Conservation (phyloP, 2,113 vertebrate genomes). For the Ondatra zibethicus region DNA sequence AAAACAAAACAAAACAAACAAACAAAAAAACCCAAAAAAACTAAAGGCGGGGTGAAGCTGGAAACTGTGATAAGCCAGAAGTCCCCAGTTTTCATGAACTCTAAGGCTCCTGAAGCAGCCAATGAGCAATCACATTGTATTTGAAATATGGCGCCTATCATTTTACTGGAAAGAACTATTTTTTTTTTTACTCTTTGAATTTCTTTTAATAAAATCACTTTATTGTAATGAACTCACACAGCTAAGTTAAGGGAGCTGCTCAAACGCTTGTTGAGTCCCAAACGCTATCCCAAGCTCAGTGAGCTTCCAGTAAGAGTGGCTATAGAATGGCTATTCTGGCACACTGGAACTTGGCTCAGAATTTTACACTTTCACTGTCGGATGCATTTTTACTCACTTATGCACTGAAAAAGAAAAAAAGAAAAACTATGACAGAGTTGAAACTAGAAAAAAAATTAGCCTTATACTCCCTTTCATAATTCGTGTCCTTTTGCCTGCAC, state of each 20-base stretch:
- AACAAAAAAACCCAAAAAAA: too few species aligned
- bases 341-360: not conserved
- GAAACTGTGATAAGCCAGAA: not conserved
- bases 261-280: not conserved
- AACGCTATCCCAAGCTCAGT: not conserved
- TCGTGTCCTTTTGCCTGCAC: not conserved
- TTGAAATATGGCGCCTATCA: conserved; percentile 40
- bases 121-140: not conserved
- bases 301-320: not conserved
- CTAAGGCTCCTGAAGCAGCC: conserved; percentile 27
- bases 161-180: conserved; percentile 36
- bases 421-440: not conserved
- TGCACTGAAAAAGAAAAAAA: not conserved
- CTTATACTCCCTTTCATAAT: not conserved
- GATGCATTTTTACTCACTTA: not conserved
- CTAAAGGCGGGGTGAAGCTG: conserved; percentile 1
- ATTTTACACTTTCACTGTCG: too few species aligned
- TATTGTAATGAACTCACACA: not conserved
- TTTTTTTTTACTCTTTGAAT: not conserved
- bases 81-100: conserved; percentile 13
- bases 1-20: too few species aligned
- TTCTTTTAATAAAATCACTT: not conserved
- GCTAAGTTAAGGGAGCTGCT: not conserved
- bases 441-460: not conserved
- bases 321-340: not conserved